These are phyloP conservation scores for Zapornia atra DNA, from an alignment of 2,113 vertebrate genomes.

Conservation along the genomic window DNA sequence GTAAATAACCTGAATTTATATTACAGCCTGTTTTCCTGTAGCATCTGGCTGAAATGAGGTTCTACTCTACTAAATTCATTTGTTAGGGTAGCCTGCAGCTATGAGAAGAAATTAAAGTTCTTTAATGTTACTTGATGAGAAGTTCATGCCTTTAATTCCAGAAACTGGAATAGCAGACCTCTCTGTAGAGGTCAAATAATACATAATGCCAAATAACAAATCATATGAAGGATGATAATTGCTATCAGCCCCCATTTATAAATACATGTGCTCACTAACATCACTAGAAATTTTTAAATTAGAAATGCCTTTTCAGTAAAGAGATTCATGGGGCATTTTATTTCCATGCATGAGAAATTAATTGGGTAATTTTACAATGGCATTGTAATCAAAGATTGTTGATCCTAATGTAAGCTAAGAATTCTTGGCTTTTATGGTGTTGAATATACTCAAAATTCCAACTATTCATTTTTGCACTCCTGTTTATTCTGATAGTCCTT, in stretches of 20 bases:
- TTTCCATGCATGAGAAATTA: constrained; percentile 17
- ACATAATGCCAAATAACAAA: constrained; percentile 12
- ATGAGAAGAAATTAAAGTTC: constrained; percentile 11
- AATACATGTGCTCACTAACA: background rate
- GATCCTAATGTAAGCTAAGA: background rate
- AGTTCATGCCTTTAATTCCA: constrained; percentile 35
- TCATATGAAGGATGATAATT: constrained; percentile 7
- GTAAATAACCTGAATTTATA: constrained; percentile 11
- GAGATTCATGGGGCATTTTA: background rate
- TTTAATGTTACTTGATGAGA: constrained; percentile 22
- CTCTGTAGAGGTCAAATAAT: background rate
- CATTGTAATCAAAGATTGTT: background rate
- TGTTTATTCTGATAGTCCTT: background rate
- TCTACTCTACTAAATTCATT: constrained; percentile 19
- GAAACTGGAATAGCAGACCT: constrained; percentile 8
- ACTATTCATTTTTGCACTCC: background rate
- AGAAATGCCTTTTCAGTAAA: background rate
- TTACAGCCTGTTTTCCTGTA: background rate
- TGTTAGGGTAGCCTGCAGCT: background rate
- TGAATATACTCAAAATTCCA: background rate
- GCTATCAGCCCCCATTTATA: background rate
- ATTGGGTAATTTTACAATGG: constrained; percentile 10
- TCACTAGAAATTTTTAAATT: constrained; percentile 13
- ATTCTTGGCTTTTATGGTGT: background rate
- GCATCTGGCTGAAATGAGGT: background rate